These are phyloP conservation scores for Ischnura elegans DNA, from an alignment of 2,888 invertebrate genomes.

Conservation along the genomic window DNA sequence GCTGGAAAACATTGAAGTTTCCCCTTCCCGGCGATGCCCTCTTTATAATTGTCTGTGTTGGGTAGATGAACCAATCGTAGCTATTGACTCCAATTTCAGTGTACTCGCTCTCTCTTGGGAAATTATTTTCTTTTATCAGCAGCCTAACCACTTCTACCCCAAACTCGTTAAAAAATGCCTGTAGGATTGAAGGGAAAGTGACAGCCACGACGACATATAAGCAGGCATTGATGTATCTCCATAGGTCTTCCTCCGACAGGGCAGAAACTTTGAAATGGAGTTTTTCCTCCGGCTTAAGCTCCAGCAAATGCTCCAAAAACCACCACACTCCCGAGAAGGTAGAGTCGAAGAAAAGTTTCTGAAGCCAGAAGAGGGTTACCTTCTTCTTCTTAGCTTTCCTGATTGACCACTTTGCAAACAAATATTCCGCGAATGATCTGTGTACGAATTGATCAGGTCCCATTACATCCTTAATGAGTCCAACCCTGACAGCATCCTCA, in stretches of 20 bases:
- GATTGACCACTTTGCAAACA: neutral
- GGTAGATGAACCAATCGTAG: neutral
- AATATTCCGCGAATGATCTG: neutral
- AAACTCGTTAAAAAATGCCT: neutral
- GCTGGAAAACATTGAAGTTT: neutral
- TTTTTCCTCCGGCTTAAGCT: neutral
- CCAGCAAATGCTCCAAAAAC: neutral
- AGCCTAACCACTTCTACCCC: neutral
- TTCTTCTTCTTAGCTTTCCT: constrained; percentile 10
- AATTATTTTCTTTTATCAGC: neutral
- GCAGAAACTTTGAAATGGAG: neutral
- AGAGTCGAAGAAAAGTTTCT: neutral
- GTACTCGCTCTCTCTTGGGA: neutral
- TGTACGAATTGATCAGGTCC: neutral
- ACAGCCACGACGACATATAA: neutral
- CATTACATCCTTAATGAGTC: neutral
- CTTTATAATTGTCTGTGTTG: neutral
- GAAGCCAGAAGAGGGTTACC: neutral
- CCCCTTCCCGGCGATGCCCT: neutral
- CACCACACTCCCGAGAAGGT: constrained; percentile 1
- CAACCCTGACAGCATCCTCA: neutral
- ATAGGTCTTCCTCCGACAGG: neutral
- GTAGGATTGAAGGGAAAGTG: neutral
- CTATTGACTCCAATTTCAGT: neutral
- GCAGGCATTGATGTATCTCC: neutral